Conservation (phyloP, 2,888 invertebrate genomes). For the Caradrina kadenii region DNA sequence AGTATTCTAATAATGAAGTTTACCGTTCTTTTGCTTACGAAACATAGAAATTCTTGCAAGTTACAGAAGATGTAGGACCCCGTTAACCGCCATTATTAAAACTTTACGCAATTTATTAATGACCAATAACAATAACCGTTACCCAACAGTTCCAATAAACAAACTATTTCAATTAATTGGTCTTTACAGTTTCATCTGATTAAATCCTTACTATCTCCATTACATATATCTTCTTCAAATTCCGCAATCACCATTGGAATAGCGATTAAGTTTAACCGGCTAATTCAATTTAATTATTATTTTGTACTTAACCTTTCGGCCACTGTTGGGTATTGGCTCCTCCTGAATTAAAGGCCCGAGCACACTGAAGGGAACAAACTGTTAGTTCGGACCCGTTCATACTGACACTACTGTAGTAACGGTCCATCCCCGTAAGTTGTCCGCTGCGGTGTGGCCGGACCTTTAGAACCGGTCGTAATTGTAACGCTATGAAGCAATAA, state of each 20-base stretch:
- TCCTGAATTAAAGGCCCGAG: background rate
- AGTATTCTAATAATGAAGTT: conserved; percentile 14
- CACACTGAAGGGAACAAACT: no score
- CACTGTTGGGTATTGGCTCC: background rate
- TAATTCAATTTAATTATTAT: conserved; percentile 1
- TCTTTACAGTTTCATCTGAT: conserved; percentile 31
- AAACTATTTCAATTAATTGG: conserved; percentile 42
- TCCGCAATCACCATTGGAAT: conserved; percentile 19
- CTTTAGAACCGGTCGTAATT: background rate
- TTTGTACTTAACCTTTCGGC: background rate
- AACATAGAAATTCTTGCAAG: conserved; percentile 4
- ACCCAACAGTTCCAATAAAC: conserved; percentile 19
- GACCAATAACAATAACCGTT: conserved; percentile 26
- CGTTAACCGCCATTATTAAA: background rate
- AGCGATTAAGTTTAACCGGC: conserved; percentile 13
- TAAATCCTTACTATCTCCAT: conserved; percentile 3
- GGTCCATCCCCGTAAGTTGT: no score
- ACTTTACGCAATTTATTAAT: background rate
- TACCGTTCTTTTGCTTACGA: background rate
- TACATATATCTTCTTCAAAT: conserved; percentile 19
- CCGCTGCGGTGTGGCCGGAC: no score
- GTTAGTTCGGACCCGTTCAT: no score
- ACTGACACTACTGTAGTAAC: no score
- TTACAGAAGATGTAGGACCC: background rate
- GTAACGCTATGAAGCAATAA: background rate